Evolutionary conservation across 1,140 invertebrate genomes (phyloP).

Genomic region (Phocides pigmalion): DNA sequence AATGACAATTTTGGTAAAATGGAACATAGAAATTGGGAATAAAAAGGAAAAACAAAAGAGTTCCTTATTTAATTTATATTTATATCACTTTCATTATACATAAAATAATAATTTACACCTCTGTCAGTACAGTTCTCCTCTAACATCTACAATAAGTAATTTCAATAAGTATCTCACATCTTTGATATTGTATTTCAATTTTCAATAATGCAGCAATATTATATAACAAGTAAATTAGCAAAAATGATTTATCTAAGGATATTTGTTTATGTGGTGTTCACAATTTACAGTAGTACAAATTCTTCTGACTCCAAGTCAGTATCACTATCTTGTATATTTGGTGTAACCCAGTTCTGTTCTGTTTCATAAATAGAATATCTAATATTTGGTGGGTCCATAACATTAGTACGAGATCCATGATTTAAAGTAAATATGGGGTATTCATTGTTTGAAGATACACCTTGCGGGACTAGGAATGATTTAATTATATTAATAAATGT

Average conservation of each 20-base stretch:
- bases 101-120: slow-evolving; percentile 26
- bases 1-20: too few species aligned
- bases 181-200: slow-evolving; percentile 22
- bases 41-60: slow-evolving; percentile 2
- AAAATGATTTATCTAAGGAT: slow-evolving; percentile 32
- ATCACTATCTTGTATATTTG: slow-evolving; percentile 85
- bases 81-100: slow-evolving; percentile 24
- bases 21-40: too few species aligned
- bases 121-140: slow-evolving; percentile 9
- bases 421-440: slow-evolving; percentile 93
- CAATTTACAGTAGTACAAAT: slow-evolving; percentile 86
- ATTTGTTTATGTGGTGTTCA: slow-evolving; percentile 1
- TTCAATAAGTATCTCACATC: slow-evolving; percentile 17
- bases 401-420: slow-evolving; percentile 87
- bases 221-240: slow-evolving; percentile 16
- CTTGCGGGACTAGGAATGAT: slow-evolving; percentile 84
- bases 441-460: slow-evolving; percentile 86
- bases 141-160: slow-evolving; percentile 29
- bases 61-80: slow-evolving; percentile 19
- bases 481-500: slow-evolving; percentile 89
- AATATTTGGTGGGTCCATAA: slow-evolving; percentile 82
- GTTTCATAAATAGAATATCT: slow-evolving; percentile 83
- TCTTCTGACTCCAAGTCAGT: slow-evolving; percentile 89
- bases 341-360: slow-evolving; percentile 76
- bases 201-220: slow-evolving; percentile 14